Evolutionary conservation across 2,888 invertebrate genomes (phyloP).

Genomic region (Dryococelus australis): DNA sequence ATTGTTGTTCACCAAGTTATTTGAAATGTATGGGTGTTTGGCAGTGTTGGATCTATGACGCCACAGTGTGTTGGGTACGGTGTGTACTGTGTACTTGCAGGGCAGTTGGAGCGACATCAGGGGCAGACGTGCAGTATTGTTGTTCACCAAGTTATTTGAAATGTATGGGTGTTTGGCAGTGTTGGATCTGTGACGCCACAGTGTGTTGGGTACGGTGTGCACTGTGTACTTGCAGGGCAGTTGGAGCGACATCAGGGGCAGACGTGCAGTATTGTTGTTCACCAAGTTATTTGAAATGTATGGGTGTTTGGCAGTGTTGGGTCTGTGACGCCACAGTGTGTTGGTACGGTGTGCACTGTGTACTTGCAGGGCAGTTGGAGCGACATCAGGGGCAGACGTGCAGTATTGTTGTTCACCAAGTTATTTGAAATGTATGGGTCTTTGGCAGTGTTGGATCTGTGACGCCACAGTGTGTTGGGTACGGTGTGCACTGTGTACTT

Average conservation of each 20-base stretch:
- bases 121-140: constrained; percentile 65
- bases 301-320: no score
- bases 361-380: constrained; percentile 69
- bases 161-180: no score
- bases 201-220: not conserved
- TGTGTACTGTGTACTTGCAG: constrained; percentile 56
- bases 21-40: no score
- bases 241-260: constrained; percentile 69
- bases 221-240: constrained; percentile 63
- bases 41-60: no score
- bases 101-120: constrained; percentile 71
- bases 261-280: constrained; percentile 63
- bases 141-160: constrained; percentile 56
- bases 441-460: no score
- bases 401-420: constrained; percentile 63
- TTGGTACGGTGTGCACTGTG: not conserved
- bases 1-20: constrained; percentile 60
- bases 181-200: not conserved
- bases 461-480: not conserved
- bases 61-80: not conserved
- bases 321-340: not conserved
- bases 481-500: not conserved
- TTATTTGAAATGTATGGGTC: no score
- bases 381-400: constrained; percentile 67
- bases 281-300: constrained; percentile 52